Conservation (phyloP, 2,113 vertebrate genomes). For the Aptenodytes patagonicus region DNA sequence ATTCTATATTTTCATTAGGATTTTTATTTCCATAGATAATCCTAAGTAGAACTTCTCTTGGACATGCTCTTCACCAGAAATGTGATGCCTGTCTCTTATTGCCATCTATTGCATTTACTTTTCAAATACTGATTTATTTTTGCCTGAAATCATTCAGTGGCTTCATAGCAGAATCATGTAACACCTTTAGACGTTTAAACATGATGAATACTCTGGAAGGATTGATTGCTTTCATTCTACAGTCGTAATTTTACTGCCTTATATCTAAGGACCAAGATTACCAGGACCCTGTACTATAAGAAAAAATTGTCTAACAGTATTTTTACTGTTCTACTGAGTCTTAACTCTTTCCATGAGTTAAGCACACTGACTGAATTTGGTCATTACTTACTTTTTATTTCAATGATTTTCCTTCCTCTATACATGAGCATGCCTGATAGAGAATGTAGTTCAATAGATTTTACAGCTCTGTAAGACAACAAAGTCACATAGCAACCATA, state of each 20-base stretch:
- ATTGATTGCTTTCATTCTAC: conserved; percentile 54
- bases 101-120: conserved; percentile 47
- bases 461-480: not conserved
- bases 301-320: not conserved
- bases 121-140: conserved; percentile 56
- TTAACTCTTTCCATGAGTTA: not conserved
- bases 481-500: not conserved
- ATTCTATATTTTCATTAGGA: not conserved
- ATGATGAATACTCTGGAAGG: conserved; percentile 29
- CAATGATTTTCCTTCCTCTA: not conserved
- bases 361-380: not conserved
- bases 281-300: not conserved
- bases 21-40: conserved; percentile 42
- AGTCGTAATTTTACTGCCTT: conserved; percentile 25
- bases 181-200: conserved; percentile 36
- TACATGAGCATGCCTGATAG: not conserved
- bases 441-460: not conserved
- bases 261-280: conserved; percentile 11
- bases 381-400: not conserved
- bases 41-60: not conserved
- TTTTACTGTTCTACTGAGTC: not conserved
- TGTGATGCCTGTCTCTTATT: not conserved
- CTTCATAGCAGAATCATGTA: conserved; percentile 13
- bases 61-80: conserved; percentile 1
- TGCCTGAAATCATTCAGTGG: conserved; percentile 15